Conservation (phyloP, 2,113 vertebrate species). For the Pelodiscus sinensis region DNA sequence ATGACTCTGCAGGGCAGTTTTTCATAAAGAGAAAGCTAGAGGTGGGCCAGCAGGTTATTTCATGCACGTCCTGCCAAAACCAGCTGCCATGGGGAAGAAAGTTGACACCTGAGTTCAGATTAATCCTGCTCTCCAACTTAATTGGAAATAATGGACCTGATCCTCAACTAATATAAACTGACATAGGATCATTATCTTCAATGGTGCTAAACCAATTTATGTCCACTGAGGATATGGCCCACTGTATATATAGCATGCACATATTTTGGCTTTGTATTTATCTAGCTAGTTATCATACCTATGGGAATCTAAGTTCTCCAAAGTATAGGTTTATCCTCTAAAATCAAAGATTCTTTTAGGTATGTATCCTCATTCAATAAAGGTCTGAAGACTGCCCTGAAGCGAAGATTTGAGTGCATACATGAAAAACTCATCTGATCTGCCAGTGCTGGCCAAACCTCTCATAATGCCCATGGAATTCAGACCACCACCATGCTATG, state of each 20-base stretch:
- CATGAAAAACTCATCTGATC: fast-evolving
- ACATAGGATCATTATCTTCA: not conserved
- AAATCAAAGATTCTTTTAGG: not conserved
- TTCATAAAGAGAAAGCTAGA: not conserved
- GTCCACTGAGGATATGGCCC: fast-evolving
- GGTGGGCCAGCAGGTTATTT: slow-evolving; percentile 27
- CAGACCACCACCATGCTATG: fast-evolving
- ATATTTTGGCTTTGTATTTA: fast-evolving
- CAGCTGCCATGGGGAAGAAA: slow-evolving; percentile 44
- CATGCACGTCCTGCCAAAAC: fast-evolving
- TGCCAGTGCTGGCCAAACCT: not conserved
- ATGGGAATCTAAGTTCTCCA: fast-evolving
- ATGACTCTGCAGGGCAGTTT: slow-evolving; percentile 22
- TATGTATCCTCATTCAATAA: not conserved
- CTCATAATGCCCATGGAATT: fast-evolving
- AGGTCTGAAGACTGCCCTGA: not conserved
- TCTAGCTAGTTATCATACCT: not conserved
- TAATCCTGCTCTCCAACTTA: slow-evolving; percentile 36
- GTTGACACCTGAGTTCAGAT: not conserved
- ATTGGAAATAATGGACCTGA: slow-evolving; percentile 33
- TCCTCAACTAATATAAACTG: not conserved
- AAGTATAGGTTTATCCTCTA: not conserved
- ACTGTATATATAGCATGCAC: not conserved
- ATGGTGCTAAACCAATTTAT: not conserved
- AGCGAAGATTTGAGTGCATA: not conserved